Conservation (phyloP, 2,113 vertebrate species). For the Acinonyx jubatus region DNA sequence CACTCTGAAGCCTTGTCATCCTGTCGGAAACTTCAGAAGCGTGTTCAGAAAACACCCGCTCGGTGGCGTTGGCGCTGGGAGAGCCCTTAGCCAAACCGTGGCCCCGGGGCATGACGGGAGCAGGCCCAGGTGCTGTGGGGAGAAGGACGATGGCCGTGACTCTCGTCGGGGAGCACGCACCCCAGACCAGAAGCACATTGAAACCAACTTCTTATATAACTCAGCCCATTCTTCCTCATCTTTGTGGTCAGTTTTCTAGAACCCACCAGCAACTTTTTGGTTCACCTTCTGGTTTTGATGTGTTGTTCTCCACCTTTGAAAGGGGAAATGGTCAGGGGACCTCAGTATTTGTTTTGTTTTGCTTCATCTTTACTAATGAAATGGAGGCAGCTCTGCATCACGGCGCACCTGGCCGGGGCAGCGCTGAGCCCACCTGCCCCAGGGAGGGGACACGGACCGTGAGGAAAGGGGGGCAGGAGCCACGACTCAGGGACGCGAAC, state of each 20-base stretch:
- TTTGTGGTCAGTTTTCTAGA: neutral
- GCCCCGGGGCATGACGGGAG: neutral
- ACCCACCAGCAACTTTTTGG: neutral
- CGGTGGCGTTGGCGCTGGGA: accelerated
- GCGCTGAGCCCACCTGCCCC: accelerated
- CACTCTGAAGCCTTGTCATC: neutral
- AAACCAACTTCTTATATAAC: neutral
- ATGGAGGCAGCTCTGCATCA: neutral
- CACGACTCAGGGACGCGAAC: accelerated
- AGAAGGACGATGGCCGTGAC: neutral
- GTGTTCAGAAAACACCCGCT: neutral
- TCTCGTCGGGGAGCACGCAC: accelerated
- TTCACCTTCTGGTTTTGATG: slow-evolving; percentile 64
- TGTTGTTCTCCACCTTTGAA: slow-evolving; percentile 55
- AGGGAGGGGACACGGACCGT: accelerated
- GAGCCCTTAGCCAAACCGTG: neutral
- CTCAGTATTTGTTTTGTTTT: neutral
- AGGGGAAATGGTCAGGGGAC: slow-evolving; percentile 80
- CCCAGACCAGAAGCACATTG: neutral
- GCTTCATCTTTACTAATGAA: neutral
- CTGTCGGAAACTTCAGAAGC: neutral
- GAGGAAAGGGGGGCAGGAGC: neutral
- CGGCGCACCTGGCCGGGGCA: neutral
- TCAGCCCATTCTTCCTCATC: neutral
- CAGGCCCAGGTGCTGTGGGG: neutral